phyloP scores from a whole-genome alignment of 2,888 invertebrate genomes.

The Anodontia alba region DNA sequence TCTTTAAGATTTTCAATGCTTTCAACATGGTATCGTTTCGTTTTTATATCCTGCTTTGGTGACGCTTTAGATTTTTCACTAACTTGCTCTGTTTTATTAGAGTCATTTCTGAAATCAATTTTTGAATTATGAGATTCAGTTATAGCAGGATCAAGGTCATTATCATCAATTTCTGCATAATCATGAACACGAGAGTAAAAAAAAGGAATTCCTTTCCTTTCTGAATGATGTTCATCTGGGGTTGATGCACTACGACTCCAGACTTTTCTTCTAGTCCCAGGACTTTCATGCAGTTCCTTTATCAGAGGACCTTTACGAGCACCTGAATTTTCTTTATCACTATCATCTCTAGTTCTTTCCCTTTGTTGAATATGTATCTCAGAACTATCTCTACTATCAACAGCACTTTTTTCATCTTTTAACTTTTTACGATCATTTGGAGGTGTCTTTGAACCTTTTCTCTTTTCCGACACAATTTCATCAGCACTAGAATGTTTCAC shows the following conservation, averaged over 20 bases:
- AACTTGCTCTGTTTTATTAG: not conserved
- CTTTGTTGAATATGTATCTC: slow-evolving; percentile 1
- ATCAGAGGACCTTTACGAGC: slow-evolving; percentile 39
- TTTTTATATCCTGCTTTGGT: slow-evolving; percentile 22
- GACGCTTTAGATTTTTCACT: not conserved
- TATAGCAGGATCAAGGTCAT: slow-evolving; percentile 52
- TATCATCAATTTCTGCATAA: slow-evolving; percentile 78
- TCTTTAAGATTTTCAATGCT: slow-evolving; percentile 44
- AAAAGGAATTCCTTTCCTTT: slow-evolving; percentile 28
- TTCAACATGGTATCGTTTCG: slow-evolving; percentile 47
- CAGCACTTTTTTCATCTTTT: slow-evolving; percentile 59
- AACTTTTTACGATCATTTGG: slow-evolving; percentile 69
- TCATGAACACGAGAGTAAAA: slow-evolving; percentile 77
- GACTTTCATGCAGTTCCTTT: slow-evolving; percentile 67
- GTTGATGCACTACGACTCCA: slow-evolving; percentile 57
- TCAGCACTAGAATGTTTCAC: slow-evolving; percentile 53
- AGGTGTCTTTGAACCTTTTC: slow-evolving; percentile 69
- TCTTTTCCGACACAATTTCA: slow-evolving; percentile 65
- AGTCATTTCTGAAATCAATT: not conserved
- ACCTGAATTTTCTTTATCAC: slow-evolving; percentile 51
- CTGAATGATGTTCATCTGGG: slow-evolving; percentile 40
- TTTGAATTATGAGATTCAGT: slow-evolving; percentile 13
- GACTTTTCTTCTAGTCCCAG: slow-evolving; percentile 65
- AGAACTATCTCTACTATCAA: slow-evolving; percentile 9
- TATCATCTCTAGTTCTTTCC: slow-evolving; percentile 42